These are phyloP conservation scores for Artibeus jamaicensis DNA, from an alignment of 2,797 vertebrate species.

Conservation along the genomic window DNA sequence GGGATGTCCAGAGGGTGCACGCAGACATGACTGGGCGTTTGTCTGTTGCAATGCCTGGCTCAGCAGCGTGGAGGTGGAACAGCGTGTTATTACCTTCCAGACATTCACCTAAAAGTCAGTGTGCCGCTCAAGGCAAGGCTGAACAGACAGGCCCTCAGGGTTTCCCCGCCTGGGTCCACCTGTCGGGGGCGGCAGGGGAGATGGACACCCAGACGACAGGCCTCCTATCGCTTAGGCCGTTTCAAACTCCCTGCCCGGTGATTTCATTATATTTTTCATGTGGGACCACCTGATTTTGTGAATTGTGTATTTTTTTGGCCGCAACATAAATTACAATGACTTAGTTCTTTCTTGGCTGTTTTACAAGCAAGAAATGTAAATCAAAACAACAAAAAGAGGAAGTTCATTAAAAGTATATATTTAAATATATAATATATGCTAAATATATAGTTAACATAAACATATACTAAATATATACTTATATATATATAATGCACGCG, in stretches of 20 bases:
- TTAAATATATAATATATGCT: neutral
- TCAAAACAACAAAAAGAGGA: neutral
- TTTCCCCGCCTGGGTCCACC: too few species aligned
- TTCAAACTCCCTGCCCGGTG: neutral
- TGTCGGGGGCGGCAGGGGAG: too few species aligned
- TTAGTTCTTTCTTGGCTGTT: neutral
- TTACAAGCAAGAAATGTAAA: neutral
- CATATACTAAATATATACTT: too few species aligned
- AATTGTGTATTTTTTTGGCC: neutral
- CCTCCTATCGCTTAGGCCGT: neutral
- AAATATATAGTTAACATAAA: too few species aligned
- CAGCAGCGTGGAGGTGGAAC: too few species aligned
- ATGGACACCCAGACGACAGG: too few species aligned
- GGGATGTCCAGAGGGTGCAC: too few species aligned
- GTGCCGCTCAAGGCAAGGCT: fast-evolving
- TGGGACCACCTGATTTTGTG: neutral
- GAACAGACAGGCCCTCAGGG: neutral
- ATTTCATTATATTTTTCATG: neutral
- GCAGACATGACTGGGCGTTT: neutral
- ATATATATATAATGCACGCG: neutral
- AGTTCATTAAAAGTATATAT: neutral
- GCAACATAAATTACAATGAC: neutral
- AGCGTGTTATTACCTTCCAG: neutral
- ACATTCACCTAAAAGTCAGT: neutral
- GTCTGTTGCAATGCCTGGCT: neutral